These are phyloP conservation scores for Orthonychiurus folsomi DNA, from an alignment of 2,888 invertebrate genomes.

Conservation along the genomic window DNA sequence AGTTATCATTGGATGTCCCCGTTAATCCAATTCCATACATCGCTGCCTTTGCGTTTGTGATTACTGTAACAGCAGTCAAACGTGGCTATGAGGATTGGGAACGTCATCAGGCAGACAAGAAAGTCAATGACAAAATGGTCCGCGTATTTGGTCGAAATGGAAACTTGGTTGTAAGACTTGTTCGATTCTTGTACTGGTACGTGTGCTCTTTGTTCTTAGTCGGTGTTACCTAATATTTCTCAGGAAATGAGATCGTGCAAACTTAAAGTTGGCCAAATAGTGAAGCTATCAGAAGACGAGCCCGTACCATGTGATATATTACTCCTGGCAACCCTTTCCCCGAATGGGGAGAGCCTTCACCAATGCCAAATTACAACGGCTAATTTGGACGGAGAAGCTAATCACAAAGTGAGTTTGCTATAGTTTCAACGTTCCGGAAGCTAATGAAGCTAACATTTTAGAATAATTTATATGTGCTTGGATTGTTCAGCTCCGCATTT, in stretches of 20 bases:
- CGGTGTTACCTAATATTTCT: background rate
- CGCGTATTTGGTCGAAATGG: conserved; percentile 39
- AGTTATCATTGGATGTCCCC: conserved; percentile 51
- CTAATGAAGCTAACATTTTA: background rate
- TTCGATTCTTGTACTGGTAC: background rate
- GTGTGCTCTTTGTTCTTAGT: background rate
- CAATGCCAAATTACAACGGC: conserved; percentile 71
- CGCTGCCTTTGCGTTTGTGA: conserved; percentile 20
- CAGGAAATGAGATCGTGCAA: conserved; percentile 52
- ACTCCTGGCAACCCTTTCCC: conserved; percentile 55
- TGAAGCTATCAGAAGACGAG: conserved; percentile 60
- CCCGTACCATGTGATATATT: conserved; percentile 74
- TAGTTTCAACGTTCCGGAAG: background rate
- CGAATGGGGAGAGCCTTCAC: conserved; percentile 46
- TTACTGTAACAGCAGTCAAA: conserved; percentile 56
- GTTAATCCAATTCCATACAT: conserved; percentile 54
- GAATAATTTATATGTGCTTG: background rate
- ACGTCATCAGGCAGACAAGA: conserved; percentile 62
- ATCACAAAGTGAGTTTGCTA: conserved; percentile 53
- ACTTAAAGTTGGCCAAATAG: conserved; percentile 65
- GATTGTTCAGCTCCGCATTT: background rate
- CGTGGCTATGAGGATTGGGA: conserved; percentile 77
- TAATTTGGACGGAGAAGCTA: conserved; percentile 73
- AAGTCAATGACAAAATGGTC: conserved; percentile 62
- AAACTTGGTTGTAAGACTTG: conserved; percentile 8